phyloP scores from a whole-genome alignment of 2,888 invertebrate species.

The Branchipolynoe longqiensis region DNA sequence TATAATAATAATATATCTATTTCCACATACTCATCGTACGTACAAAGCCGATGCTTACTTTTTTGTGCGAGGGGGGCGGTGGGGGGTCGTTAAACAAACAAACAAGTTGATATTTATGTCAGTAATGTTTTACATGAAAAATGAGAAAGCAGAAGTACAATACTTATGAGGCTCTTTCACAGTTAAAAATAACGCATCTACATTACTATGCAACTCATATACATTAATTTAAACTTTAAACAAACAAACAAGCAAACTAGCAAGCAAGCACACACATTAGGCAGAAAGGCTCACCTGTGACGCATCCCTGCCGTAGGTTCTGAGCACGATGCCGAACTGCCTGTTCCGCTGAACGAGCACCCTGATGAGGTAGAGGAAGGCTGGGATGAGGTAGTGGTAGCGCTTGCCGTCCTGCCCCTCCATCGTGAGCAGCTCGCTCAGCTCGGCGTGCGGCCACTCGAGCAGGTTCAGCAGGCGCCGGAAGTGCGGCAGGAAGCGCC shows the following conservation, averaged over 20 bases:
- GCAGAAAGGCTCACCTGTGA: conserved; percentile 69
- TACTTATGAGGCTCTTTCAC: too few species aligned
- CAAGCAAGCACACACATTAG: not conserved
- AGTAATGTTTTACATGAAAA: not conserved
- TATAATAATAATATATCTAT: too few species aligned
- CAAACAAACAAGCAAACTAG: not conserved
- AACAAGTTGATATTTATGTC: too few species aligned
- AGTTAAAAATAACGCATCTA: too few species aligned
- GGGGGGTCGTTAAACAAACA: too few species aligned
- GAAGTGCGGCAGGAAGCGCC: conserved; percentile 74
- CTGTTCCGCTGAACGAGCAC: conserved; percentile 72
- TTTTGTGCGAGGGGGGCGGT: too few species aligned
- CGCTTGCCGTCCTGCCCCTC: conserved; percentile 72
- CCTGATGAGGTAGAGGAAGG: conserved; percentile 77
- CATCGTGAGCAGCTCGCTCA: conserved; percentile 72
- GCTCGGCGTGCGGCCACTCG: conserved; percentile 72
- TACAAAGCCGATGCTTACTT: too few species aligned
- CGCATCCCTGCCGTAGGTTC: conserved; percentile 80
- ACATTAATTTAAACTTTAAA: not conserved
- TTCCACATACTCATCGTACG: too few species aligned
- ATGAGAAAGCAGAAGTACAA: not conserved
- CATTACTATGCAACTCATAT: too few species aligned
- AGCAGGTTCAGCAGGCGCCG: conserved; percentile 74
- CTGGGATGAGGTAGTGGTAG: conserved; percentile 80
- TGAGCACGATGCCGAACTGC: conserved; percentile 78